Base-by-base conservation (phyloP, 1,140 invertebrate genomes). In the Philotrypesis tridentata region DNA sequence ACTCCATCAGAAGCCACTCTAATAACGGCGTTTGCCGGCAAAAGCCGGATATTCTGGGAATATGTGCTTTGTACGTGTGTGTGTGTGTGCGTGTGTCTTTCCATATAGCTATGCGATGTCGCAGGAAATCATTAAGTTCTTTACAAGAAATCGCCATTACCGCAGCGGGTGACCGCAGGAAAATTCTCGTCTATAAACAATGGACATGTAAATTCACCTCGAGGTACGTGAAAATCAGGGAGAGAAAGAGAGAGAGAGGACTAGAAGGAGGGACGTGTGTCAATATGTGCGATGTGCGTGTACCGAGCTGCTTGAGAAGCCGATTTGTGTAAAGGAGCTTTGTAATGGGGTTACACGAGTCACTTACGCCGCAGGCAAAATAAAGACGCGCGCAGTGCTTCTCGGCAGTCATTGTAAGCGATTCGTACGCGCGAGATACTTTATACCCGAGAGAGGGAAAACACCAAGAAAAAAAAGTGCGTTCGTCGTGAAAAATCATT, bases 121-220 rank as follows among this genome's bases (percentile, higher is more conserved):
- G 25, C 82, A 86, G 87, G 85, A 87, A 88, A 85, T 85, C 87
- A 87, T 88, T 88, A 88, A 86, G 85, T 87, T 87, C 83, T 86
- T 85, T 87, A 88, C 87, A 88, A 87, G 87, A 70, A 86, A 88
- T 84, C 80, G 84, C 86, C 86, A 88, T 88, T 88, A 87, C 84
- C 55, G 5, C 5, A 1, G 23, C 55, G 25, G 31, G 40, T 40
- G 48, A 60, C 60, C 37, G 40, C 43, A 74, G 27, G 40, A 79
- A 75, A 73, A 75, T 78, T 61, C 70, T 43, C n/a, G 60, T 73
- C 21, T 70, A 61, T 70, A 79, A 79, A 75, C 82, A 79, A 83
- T 75, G 33, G 67, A 21, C 70, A 79, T 79, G 70, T 79, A 83
- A 83, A 83, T 75, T 23, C 60, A 21, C n/a, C 60, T 31, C 43